phyloP scores from a whole-genome alignment of 2,113 vertebrate genomes.

The Ceyx margarethae region DNA sequence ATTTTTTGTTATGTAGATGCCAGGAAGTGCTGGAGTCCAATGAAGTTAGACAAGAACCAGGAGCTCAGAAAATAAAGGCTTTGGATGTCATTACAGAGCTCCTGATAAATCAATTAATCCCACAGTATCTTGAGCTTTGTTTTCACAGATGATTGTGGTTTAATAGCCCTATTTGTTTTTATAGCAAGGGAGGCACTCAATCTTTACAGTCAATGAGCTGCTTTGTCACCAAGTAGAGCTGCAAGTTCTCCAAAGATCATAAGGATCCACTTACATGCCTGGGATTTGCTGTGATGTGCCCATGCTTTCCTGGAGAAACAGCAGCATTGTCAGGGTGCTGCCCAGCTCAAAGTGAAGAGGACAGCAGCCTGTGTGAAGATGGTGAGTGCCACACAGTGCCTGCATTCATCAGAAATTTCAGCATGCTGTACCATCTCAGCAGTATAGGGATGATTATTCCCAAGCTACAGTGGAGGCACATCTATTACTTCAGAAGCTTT shows the following conservation, averaged over 20 bases:
- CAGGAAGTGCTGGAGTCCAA: neutral
- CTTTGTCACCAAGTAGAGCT: neutral
- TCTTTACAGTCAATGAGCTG: neutral
- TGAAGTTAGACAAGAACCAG: neutral
- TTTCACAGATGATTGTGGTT: neutral
- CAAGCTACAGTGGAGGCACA: neutral
- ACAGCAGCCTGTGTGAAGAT: neutral
- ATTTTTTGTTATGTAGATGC: neutral
- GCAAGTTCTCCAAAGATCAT: neutral
- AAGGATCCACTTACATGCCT: neutral
- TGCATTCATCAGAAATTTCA: neutral
- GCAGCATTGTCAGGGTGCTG: neutral
- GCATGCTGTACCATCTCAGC: neutral
- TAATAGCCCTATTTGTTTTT: slow-evolving; percentile 27
- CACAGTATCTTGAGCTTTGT: neutral
- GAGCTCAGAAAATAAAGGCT: neutral
- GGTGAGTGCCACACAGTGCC: neutral
- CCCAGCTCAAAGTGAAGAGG: neutral
- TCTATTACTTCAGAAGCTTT: neutral
- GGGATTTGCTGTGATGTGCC: neutral
- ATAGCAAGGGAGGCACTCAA: neutral
- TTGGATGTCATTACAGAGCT: neutral
- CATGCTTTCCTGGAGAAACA: neutral
- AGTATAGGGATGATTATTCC: neutral
- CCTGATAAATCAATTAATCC: slow-evolving; percentile 14